Base-by-base conservation (phyloP, 1,140 invertebrate species). In the Lordiphosa clarofinis region DNA sequence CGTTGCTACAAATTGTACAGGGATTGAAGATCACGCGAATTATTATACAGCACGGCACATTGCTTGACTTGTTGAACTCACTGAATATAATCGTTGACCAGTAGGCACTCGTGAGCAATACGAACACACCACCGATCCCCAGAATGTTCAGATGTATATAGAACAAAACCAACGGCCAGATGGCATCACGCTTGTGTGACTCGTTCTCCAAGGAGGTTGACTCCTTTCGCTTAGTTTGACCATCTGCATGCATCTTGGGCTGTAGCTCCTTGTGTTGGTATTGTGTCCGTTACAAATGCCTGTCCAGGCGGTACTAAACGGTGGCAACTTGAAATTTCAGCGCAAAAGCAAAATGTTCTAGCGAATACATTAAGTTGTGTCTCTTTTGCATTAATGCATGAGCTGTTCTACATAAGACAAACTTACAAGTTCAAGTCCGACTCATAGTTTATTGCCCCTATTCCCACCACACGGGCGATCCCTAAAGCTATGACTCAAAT, bases 81-180 rank as follows among this genome's bases (percentile, higher is more conserved):
- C 93, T 90, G 57, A 93, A 92, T 38, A 93, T 64, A 40, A 92
- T 88, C 0, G 93, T 94, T 31, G 91, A 63, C 82, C 92, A 90
- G 74, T 92, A 91, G 0, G 92, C 92, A 63, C 92, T 91, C 3
- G 90, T 91, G 19, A 94, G 87, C 3, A 92, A 28, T 4, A 93
- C 67, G 59, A 91, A 92, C 7, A 92, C 54, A 28, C 92, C 93
- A 57, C 92, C 93, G 0, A 92, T 11, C 0, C 93, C 93, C 0
- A 93, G 89, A 2, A 92, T 88, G 63, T 94, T 92, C 4, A 94
- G 76, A 63, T 94, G 92, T 36, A 94, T 92, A 65, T 92, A 93
- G 84, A 92, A 93, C 0, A 94, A 86, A 0, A 94, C 92, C 2
- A 90, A 87, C 0, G 91, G 90, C 94, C 94, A 94, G 62, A 91